Base-by-base conservation (phyloP, 1,140 invertebrate genomes). In the Hirudo medicinalis region DNA sequence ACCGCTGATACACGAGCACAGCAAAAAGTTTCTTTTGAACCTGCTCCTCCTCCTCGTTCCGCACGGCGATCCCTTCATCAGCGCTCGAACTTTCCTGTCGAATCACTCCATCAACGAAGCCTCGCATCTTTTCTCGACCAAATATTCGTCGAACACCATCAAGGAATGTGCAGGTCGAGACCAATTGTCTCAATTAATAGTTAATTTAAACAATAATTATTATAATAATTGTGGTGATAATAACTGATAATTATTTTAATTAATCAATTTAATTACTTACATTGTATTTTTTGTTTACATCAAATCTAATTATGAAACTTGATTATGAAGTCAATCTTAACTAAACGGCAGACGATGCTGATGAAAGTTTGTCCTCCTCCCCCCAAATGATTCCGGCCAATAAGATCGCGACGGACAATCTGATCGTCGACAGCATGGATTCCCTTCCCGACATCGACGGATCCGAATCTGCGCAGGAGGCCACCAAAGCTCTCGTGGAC, bases 1-100 rank as follows among this genome's bases (percentile, higher is more conserved):
- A 53, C 87, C 89, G 53, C 84, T 97, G 20, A 93, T 98, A 0
- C 89, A 94, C 76, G 90, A 94, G 77, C 94, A 97, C 79, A 96
- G 95, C 81, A 92, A 94, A 78, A 90, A 91, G 77, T 82, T 97
- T 70, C 84, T 97, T 17, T 83, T 84, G 70, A 97, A 97, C 81
- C 83, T 99, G 40, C 83, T 96, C 73, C 87, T 94, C n/a, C 90
- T 94, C 1, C 84, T 94, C 43, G 88, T 90, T 0, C 88, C 90
- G 70, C 92, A 96, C 81, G 86, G 89, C 71, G 92, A 97, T 82
- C 91, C 94, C 82, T 83, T 94, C 60, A 89, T 88, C 0, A 88
- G 96, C 17, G 91, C 93, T 0, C 85, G 90, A 19, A 87, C 93
- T 22, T 79, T 97, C 29, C 83, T 96, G 20, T 91, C 90, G 69